phyloP scores from a whole-genome alignment of 2,888 invertebrate genomes.

The Gonocerus acuteangulatus region DNA sequence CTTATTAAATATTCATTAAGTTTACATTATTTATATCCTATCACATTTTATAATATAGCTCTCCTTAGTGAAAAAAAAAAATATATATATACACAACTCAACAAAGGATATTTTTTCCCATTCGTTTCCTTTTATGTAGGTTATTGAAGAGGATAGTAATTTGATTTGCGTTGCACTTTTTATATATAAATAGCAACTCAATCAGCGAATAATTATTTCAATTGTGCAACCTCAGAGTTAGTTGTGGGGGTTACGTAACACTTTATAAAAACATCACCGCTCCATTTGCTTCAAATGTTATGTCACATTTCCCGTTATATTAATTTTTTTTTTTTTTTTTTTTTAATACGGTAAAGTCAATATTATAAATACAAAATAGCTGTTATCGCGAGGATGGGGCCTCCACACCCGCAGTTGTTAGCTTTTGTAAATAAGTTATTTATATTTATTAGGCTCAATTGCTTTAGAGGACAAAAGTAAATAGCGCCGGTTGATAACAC shows the following conservation, averaged over 20 bases:
- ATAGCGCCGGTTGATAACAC: neutral
- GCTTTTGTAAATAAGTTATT: neutral
- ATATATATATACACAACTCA: neutral
- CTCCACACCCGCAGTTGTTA: neutral
- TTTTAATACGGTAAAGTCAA: neutral
- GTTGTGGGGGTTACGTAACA: conserved; percentile 13
- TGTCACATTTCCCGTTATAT: neutral
- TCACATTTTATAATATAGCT: neutral
- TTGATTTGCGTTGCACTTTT: conserved; percentile 20
- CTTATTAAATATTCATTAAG: neutral
- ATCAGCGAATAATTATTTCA: conserved; percentile 24
- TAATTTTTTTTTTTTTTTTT: neutral
- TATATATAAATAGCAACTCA: conserved; percentile 16
- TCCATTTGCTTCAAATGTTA: conserved; percentile 7
- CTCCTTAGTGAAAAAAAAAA: neutral
- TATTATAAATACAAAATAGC: neutral
- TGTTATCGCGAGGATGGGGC: neutral
- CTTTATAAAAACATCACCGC: conserved; percentile 13
- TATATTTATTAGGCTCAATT: conserved; percentile 5
- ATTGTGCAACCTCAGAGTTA: conserved; percentile 19
- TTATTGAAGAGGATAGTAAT: conserved; percentile 15
- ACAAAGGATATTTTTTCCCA: neutral
- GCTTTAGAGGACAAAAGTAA: neutral
- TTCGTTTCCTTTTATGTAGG: neutral
- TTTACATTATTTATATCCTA: neutral